Base-by-base conservation (phyloP, 2,113 vertebrate genomes). In the Anoura caudifer region DNA sequence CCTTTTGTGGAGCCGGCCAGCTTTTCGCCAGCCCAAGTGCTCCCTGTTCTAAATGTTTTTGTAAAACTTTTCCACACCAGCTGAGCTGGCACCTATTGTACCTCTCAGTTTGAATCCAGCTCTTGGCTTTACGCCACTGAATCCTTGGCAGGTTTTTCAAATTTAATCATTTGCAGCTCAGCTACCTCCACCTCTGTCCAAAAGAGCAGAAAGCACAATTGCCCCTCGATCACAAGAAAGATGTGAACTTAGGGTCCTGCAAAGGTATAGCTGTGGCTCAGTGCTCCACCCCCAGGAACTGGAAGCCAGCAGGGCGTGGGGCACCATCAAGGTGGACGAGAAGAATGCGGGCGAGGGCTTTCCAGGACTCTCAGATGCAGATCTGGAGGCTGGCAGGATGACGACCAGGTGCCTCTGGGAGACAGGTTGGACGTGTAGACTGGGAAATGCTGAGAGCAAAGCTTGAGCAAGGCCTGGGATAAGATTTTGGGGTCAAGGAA, bases 81-180 rank as follows among this genome's bases (percentile, higher is more conserved):
- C 50, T 84, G 52, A 89, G 26, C 36, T 91, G 50, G 38, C 11
- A 24, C 52, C 52, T 65, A 14, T 45, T 41, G 59, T n/a, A 28
- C 45, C 43, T 73, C 77, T 90, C 17, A 0, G 89, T 72, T 50
- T 72, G 70, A 93, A 90, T 87, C 67, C 70, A 92, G 10, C 54
- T 69, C 59, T 97, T 95, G 94, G 94, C 81, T 95, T 90, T 26
- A n/a, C 86, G 81, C 87, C 92, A 59, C 36, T 45, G 72, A 56
- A 38, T 93, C 43, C 54, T 83, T 87, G 94, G 76, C 81, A 94
- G 47, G 24, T 91, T 91, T 96, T 92, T 65, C 70, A 85, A 17
- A 56, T 85, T 81, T 73, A 90, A 82, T 92, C 90, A 93, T 47
- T 92, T 87, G 50, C 80, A 36, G 20, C 84, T 94, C 87, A 73